Evolutionary conservation across 2,888 invertebrate genomes (phyloP).

Genomic region (Drosophila leonis): DNA sequence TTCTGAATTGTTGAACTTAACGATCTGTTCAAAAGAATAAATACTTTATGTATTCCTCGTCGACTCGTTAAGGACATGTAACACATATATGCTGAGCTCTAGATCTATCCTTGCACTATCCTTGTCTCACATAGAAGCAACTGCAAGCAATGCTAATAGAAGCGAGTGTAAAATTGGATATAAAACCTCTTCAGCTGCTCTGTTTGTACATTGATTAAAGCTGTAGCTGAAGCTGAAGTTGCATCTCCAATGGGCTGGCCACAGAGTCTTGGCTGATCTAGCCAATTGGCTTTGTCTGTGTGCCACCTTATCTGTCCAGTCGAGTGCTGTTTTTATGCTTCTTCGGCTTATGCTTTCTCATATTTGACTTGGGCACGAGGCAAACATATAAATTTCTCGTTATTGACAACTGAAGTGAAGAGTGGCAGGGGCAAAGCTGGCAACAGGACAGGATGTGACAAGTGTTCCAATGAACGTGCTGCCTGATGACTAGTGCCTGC

Average conservation of each 20-base stretch:
- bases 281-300: conserved; percentile 32
- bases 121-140: background rate
- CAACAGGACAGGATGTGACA: conserved; percentile 28
- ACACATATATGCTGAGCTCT: background rate
- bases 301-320: conserved; percentile 44
- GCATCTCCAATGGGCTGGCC: background rate
- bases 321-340: conserved; percentile 23
- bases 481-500: background rate
- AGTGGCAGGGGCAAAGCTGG: background rate
- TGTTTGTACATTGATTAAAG: background rate
- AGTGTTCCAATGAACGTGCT: conserved; percentile 2
- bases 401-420: conserved; percentile 31
- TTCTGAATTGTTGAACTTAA: too few relatives aligned
- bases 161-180: background rate
- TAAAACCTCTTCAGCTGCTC: background rate
- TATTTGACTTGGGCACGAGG: conserved; percentile 67
- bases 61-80: background rate
- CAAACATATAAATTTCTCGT: conserved; percentile 70
- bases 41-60: too few relatives aligned
- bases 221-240: background rate
- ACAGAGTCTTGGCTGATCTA: conserved; percentile 15
- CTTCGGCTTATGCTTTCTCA: conserved; percentile 17
- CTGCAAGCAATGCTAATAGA: background rate
- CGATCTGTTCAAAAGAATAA: background rate
- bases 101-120: background rate